phyloP scores from a whole-genome alignment of 2,113 vertebrate species.

The Salvelinus alpinus region DNA sequence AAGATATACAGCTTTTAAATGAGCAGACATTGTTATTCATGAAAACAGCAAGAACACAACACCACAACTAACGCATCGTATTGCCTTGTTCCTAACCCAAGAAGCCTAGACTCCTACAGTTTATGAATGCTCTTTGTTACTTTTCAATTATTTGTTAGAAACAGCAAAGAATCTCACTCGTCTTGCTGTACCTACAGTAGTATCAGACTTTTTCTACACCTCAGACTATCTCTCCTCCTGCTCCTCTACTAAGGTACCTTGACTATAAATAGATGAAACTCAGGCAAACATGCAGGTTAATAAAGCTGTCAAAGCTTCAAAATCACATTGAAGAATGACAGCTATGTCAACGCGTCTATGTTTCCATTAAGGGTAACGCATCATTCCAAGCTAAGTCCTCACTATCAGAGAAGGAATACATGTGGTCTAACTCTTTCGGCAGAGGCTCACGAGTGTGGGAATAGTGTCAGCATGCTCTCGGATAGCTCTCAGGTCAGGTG shows the following conservation, averaged over 20 bases:
- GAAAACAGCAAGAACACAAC: slow-evolving; percentile 20
- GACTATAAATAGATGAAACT: slow-evolving; percentile 57
- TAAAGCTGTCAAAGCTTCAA: no score
- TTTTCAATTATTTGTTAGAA: no score
- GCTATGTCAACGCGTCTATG: no score
- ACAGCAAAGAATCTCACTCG: no score
- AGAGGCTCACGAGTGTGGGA: no score
- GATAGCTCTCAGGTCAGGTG: slow-evolving; percentile 40
- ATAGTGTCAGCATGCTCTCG: not conserved
- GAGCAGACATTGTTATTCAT: slow-evolving; percentile 48
- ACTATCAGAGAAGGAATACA: slow-evolving; percentile 59
- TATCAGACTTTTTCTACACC: no score
- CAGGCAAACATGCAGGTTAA: slow-evolving; percentile 23
- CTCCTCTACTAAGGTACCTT: slow-evolving; percentile 13
- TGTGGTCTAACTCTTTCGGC: not conserved
- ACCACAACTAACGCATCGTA: slow-evolving; percentile 1
- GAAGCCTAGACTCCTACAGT: not conserved
- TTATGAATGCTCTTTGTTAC: no score
- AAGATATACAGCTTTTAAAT: not conserved
- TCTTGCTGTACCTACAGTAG: no score
- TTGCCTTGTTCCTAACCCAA: slow-evolving; percentile 17
- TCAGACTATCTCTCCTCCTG: no score
- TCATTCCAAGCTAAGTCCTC: slow-evolving; percentile 55
- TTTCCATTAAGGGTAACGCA: slow-evolving; percentile 24
- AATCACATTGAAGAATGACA: no score